These are phyloP conservation scores for Brachyopa scutellaris DNA, from an alignment of 2,888 invertebrate species.

Conservation along the genomic window DNA sequence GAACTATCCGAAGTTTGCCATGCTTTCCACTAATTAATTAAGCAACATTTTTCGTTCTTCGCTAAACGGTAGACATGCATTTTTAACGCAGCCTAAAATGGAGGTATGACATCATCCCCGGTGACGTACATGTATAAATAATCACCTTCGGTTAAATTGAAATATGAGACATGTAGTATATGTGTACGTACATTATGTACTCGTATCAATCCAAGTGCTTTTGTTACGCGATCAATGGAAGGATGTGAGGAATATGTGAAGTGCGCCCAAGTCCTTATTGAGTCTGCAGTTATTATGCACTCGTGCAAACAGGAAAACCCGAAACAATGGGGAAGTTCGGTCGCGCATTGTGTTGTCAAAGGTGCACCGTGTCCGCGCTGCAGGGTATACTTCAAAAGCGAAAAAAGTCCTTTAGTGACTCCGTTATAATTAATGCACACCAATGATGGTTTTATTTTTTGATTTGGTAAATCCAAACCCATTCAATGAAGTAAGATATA, in stretches of 20 bases:
- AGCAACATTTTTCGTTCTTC: constrained; percentile 26
- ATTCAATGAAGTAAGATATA: constrained; percentile 24
- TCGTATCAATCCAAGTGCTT: constrained; percentile 18
- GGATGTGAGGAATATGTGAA: constrained; percentile 9
- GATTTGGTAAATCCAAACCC: too few relatives aligned
- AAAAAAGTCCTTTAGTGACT: constrained; percentile 17
- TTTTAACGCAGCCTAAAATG: constrained; percentile 20
- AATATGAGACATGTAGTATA: too few relatives aligned
- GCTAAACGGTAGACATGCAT: too few relatives aligned
- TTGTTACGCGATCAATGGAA: constrained; percentile 36
- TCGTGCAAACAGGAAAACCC: too few relatives aligned
- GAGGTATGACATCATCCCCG: background rate
- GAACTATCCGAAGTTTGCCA: constrained; percentile 14
- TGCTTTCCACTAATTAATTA: constrained; percentile 51
- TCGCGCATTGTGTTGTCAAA: constrained; percentile 12
- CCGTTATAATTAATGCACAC: constrained; percentile 7
- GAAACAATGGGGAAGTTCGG: constrained; percentile 57
- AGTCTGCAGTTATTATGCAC: too few relatives aligned
- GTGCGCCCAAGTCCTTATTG: too few relatives aligned
- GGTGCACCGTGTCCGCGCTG: constrained; percentile 49
- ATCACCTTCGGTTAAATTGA: constrained; percentile 36
- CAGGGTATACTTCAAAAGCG: constrained; percentile 18
- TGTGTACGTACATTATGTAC: too few relatives aligned
- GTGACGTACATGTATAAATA: background rate
- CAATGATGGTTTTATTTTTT: too few relatives aligned